Base-by-base conservation (phyloP, 2,888 invertebrate species). In the Hypomecis punctinalis region DNA sequence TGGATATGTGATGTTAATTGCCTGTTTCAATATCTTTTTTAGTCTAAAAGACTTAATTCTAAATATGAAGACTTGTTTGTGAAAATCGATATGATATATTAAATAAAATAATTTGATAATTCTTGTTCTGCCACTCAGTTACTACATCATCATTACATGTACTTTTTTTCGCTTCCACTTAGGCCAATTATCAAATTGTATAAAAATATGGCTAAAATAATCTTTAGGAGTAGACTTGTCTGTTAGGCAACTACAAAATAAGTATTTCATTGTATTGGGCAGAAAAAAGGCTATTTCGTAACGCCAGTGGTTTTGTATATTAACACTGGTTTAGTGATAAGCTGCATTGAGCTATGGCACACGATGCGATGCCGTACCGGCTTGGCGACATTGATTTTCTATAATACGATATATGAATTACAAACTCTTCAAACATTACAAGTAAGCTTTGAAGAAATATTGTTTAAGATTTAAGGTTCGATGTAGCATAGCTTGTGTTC, bases 11-110 rank as follows among this genome's bases (percentile, higher is more conserved):
- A 13, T 13, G 46, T 5, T 46, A 13, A 23, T 75, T 74, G 74
- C 76, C 78, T 76, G 77, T 71, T 72, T 77, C 74, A 73, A 78
- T 71, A 71, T 71, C 68, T 62, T 79, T 75, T 80, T 78, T 76
- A 76, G 86, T 88, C 86, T 86, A 35, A 78, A 78, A 87, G 87
- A 84, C 84, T 54, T 45, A 13, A 11, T 13, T 36, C 8, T 37
- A 45, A 9, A 55, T 55, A 39, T 56, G 13, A 45, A 10, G 4
- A 9, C 6, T 7, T 40, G 39, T 6, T 78, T 76, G 71, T 70
- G 76, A 62, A 37, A 40, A 23, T 40, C 9, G 9, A 52, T 40
- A 13, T n/a, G 1, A 33, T 36, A 51, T 13, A 0, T 39, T 9
- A 67, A 64, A 63, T 61, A 23, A 23, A 23, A 23, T 23, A 23